Evolutionary conservation across 2,113 vertebrate genomes (phyloP).

Genomic region (Clarias macrocephalus): DNA sequence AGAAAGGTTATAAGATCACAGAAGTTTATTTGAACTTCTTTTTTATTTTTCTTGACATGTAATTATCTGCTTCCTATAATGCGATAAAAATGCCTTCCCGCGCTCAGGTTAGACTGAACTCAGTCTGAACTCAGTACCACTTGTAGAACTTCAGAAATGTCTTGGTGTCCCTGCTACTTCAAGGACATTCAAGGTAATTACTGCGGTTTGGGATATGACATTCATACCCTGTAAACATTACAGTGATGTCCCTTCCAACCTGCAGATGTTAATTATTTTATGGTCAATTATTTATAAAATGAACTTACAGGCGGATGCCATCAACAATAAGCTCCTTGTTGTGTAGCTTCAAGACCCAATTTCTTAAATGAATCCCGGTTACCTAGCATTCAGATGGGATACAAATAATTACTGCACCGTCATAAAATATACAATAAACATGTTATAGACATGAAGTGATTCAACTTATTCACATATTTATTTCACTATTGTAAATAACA

Average conservation of each 20-base stretch:
- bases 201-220: no score
- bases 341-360: slow-evolving; percentile 66
- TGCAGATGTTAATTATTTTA: neutral
- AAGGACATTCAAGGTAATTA: no score
- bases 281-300: neutral
- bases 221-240: neutral
- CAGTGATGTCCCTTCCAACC: neutral
- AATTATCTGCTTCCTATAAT: no score
- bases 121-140: no score
- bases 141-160: no score
- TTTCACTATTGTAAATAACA: neutral
- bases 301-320: slow-evolving; percentile 65
- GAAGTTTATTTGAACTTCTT: no score
- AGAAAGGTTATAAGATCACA: no score
- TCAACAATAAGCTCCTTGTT: slow-evolving; percentile 67
- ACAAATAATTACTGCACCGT: neutral
- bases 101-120: no score
- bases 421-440: neutral
- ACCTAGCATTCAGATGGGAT: slow-evolving; percentile 56
- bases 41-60: no score
- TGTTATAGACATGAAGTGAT: neutral
- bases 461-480: neutral
- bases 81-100: no score
- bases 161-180: no score
- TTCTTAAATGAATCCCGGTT: slow-evolving; percentile 62